Percentiles rank a stretch among this genome's conserved stretches.
These are phyloP conservation scores for Lasius fuliginosus DNA, from an alignment of 2,888 invertebrate species.

Conservation along the genomic window DNA sequence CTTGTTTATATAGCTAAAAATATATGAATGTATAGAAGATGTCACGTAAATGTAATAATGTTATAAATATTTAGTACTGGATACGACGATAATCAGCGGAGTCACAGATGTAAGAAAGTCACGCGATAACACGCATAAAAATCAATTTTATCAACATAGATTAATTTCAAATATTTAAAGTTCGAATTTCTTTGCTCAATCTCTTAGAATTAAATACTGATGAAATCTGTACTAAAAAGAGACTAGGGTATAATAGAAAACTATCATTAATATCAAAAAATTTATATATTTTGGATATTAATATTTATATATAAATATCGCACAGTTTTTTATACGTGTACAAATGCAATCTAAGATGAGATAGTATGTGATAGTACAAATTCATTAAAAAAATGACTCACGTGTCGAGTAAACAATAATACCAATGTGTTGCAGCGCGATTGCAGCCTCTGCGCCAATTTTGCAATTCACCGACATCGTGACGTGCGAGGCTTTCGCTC, in stretches of 20 bases:
- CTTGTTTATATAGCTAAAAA: not conserved
- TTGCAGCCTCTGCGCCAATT: slow-evolving; percentile 97
- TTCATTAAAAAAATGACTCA: not conserved
- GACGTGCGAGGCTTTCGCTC: slow-evolving; percentile 92
- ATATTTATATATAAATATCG: not conserved
- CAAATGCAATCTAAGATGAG: not conserved
- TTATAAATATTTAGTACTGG: not conserved
- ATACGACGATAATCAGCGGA: not conserved
- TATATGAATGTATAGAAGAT: not conserved
- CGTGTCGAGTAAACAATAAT: not conserved
- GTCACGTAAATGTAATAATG: not conserved
- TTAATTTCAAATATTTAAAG: not conserved
- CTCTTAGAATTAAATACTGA: not conserved
- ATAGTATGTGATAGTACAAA: slow-evolving; percentile 21
- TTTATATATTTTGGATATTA: not conserved
- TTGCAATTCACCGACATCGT: slow-evolving; percentile 94
- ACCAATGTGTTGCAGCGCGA: slow-evolving; percentile 88
- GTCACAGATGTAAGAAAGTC: not conserved
- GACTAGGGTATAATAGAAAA: not conserved
- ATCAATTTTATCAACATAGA: not conserved
- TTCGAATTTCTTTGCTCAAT: not conserved
- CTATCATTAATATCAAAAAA: not conserved
- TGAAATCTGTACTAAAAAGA: not conserved
- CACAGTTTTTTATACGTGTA: not conserved
- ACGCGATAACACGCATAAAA: not conserved